A percentile compares a stretch with the other conserved stretches of the same genome.
Conservation (phyloP, 2,888 invertebrate genomes). For the Operophtera brumata region DNA sequence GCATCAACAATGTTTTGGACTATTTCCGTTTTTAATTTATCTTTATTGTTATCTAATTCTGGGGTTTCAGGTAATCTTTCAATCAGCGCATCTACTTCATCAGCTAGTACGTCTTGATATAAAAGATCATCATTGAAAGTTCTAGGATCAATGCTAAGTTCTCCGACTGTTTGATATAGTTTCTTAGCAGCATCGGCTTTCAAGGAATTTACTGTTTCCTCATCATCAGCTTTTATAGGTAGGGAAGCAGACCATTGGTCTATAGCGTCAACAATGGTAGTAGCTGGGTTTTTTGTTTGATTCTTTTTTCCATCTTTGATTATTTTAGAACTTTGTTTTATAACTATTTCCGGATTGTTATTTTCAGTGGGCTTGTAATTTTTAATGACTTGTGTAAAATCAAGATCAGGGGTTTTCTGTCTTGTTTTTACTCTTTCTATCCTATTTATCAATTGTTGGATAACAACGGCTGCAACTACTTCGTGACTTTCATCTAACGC, state of each 20-base stretch:
- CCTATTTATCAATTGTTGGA: slow-evolving; percentile 52
- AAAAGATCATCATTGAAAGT: slow-evolving; percentile 46
- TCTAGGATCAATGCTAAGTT: slow-evolving; percentile 49
- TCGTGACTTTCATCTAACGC: slow-evolving; percentile 45
- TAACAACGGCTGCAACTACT: slow-evolving; percentile 41
- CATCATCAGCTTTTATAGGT: slow-evolving; percentile 42
- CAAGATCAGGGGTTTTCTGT: slow-evolving; percentile 1
- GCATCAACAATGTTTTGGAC: slow-evolving; percentile 46
- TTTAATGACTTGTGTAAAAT: not conserved
- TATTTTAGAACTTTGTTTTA: slow-evolving; percentile 12
- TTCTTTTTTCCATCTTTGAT: slow-evolving; percentile 10
- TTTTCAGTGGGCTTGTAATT: not conserved
- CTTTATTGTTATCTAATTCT: slow-evolving; percentile 39
- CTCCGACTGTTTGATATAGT: slow-evolving; percentile 53
- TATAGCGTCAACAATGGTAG: slow-evolving; percentile 48
- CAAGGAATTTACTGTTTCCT: slow-evolving; percentile 32
- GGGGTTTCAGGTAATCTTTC: slow-evolving; percentile 41
- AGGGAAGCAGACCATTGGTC: slow-evolving; percentile 56
- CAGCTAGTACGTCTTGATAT: slow-evolving; percentile 45
- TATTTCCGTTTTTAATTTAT: slow-evolving; percentile 41
- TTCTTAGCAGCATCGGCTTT: slow-evolving; percentile 48
- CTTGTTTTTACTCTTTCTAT: slow-evolving; percentile 40
- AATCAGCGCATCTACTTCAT: slow-evolving; percentile 50
- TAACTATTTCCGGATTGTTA: not conserved
- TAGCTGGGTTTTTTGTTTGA: slow-evolving; percentile 33